Evolutionary conservation across 1,140 invertebrate genomes (phyloP).

Genomic region (Drosophila leontia): DNA sequence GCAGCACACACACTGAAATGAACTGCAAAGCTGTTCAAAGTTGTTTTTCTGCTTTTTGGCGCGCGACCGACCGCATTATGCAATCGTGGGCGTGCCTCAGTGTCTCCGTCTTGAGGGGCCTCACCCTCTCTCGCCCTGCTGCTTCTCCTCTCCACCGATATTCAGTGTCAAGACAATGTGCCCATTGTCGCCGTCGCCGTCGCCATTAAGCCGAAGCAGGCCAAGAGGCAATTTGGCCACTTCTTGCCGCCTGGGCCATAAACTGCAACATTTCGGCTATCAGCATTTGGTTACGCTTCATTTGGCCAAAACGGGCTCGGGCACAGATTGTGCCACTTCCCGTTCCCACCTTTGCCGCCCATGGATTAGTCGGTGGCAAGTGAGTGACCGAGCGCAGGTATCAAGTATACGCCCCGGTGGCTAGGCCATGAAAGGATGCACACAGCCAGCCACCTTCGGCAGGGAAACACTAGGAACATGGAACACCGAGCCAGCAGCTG

Average conservation of each 20-base stretch:
- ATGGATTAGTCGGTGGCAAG: slow-evolving; percentile 9
- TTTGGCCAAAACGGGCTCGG: slow-evolving; percentile 63
- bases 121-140: neutral
- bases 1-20: slow-evolving; percentile 52
- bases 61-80: slow-evolving; percentile 68
- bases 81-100: slow-evolving; percentile 41
- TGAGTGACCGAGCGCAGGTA: slow-evolving; percentile 50
- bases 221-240: slow-evolving; percentile 73
- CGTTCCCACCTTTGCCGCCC: neutral
- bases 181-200: slow-evolving; percentile 58
- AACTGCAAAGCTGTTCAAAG: slow-evolving; percentile 70
- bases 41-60: slow-evolving; percentile 52
- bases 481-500: neutral
- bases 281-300: slow-evolving; percentile 79
- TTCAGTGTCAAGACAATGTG: slow-evolving; percentile 59
- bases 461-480: neutral
- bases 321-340: slow-evolving; percentile 44
- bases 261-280: slow-evolving; percentile 77
- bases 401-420: slow-evolving; percentile 22
- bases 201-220: slow-evolving; percentile 31
- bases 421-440: slow-evolving; percentile 10
- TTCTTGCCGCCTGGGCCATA: slow-evolving; percentile 52
- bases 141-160: neutral
- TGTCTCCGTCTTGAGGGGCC: neutral
- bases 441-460: neutral